Base-by-base conservation (phyloP, 2,113 vertebrate species). In the Symphodus melops region DNA sequence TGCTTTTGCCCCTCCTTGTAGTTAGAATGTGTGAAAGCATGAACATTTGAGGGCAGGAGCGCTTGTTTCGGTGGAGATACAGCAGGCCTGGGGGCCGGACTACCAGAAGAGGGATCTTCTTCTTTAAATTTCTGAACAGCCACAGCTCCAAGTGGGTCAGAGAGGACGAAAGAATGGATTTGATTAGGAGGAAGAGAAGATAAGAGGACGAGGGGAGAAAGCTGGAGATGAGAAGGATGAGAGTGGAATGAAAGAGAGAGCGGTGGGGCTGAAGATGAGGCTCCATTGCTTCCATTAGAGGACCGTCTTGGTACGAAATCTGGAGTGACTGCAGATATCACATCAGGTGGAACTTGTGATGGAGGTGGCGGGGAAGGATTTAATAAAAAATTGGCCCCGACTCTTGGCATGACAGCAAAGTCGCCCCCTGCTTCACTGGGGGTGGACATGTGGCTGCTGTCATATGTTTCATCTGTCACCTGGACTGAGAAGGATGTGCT, bases 401-500 rank as follows among this genome's bases (percentile, higher is more conserved):
- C 44, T 46, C 74, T 63, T 7, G 86, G 64, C 52, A 68, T 12
- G 55, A 66, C 7, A 13, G 36, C 57, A 67, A 58, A 71, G 39
- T 88, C 83, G 1, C 46, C 86, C 3, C 82, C 85, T 20, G 1
- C 69, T 0, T 94, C 93, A 0, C 91, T 92, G 55, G 94, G 94
- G 0, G 94, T 94, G 72, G 92, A 92, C 73, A 92, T 72, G 77
- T 44, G 93, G 92, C 94, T 95, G 86, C 90, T 95, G 88, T 95
- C 92, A 61, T 95, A 94, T 0, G 92, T 96, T 80, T 96, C 96
- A 1, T 96, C 94, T 0, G 94, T 96, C 84, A 91, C 92, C 91
- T 94, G 92, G 3, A 94, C 91, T 0, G 96, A 96, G 63, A 95
- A 95, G 49, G 95, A 95, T 72, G 94, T 94, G 94, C 95, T 96